phyloP scores from a whole-genome alignment of 1,140 invertebrate genomes.

The Ditylenchus dipsaci region DNA sequence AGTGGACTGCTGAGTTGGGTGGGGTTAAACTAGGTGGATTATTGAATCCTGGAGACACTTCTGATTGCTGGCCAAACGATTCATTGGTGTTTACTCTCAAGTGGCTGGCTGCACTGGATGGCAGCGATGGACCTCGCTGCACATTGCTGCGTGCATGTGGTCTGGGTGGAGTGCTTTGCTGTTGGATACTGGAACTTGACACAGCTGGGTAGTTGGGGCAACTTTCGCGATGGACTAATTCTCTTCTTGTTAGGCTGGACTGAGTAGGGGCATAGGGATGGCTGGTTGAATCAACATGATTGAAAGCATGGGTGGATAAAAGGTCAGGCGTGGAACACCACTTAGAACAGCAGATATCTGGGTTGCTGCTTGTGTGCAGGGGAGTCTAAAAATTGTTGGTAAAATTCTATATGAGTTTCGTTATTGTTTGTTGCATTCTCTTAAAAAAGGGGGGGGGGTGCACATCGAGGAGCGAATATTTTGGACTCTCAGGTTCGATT shows the following conservation, averaged over 20 bases:
- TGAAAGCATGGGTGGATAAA: slow-evolving; percentile 19
- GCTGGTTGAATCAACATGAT: not conserved
- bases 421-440: no score
- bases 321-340: slow-evolving; percentile 36
- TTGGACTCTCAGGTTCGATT: no score
- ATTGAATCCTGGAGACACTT: not conserved
- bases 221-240: slow-evolving; percentile 16
- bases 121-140: not conserved
- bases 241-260: slow-evolving; percentile 7
- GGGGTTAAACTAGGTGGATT: not conserved
- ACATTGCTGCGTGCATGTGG: not conserved
- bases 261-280: not conserved
- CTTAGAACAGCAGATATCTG: slow-evolving; percentile 19
- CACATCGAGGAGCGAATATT: no score
- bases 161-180: not conserved
- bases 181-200: not conserved
- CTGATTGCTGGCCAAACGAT: not conserved
- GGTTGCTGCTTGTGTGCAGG: not conserved
- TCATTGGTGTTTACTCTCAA: not conserved
- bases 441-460: no score
- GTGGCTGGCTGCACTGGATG: not conserved
- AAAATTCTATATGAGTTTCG: slow-evolving; percentile 17
- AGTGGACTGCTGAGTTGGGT: not conserved
- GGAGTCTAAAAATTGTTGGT: not conserved
- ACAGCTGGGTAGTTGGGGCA: not conserved